Evolutionary conservation across 2,888 invertebrate species (phyloP).

Genomic region (Bembecia ichneumoniformis): DNA sequence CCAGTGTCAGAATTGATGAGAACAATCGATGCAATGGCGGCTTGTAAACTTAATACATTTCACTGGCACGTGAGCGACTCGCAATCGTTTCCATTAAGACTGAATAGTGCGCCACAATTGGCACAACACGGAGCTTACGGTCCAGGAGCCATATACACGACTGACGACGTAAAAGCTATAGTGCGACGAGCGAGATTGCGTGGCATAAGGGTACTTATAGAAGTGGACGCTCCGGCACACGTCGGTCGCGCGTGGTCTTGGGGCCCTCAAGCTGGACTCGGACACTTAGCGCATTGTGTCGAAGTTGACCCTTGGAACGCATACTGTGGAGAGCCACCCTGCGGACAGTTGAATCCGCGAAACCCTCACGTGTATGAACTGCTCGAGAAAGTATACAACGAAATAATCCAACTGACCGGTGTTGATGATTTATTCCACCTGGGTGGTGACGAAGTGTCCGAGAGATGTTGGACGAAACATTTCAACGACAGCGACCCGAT

Average conservation of each 20-base stretch:
- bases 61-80: conserved; percentile 95
- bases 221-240: conserved; percentile 93
- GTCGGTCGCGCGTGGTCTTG: conserved; percentile 90
- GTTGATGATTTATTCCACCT: conserved; percentile 86
- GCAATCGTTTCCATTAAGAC: conserved; percentile 91
- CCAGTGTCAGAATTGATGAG: conserved; percentile 79
- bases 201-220: conserved; percentile 89
- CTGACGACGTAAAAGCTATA: conserved; percentile 79
- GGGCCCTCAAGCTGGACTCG: conserved; percentile 82
- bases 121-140: conserved; percentile 89
- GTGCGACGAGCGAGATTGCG: conserved; percentile 84
- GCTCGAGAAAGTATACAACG: conserved; percentile 81
- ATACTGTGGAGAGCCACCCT: conserved; percentile 89
- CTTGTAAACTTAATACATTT: conserved; percentile 91
- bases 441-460: conserved; percentile 87
- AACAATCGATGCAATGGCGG: conserved; percentile 89
- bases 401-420: conserved; percentile 80
- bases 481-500: conserved; percentile 84
- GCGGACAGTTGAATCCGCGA: conserved; percentile 87
- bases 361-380: conserved; percentile 83
- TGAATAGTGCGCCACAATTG: conserved; percentile 82
- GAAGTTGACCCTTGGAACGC: conserved; percentile 86
- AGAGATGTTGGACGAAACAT: conserved; percentile 83
- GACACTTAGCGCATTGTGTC: conserved; percentile 84
- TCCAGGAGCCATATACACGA: conserved; percentile 81